Evolutionary conservation across 1,140 invertebrate genomes (phyloP).

Genomic region (Zaprionus nigranus): DNA sequence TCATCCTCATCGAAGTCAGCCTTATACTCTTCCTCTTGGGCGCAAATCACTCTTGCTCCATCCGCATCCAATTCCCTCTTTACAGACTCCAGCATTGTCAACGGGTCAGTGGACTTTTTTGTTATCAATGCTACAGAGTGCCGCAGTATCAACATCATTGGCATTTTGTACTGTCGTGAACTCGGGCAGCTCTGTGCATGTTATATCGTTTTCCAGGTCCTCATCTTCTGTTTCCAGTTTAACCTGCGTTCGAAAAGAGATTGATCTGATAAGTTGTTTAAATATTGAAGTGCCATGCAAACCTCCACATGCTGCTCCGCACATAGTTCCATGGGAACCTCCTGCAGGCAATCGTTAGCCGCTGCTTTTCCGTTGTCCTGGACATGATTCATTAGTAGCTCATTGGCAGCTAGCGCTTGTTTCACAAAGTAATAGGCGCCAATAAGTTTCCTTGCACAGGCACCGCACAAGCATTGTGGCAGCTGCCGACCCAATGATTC

Average conservation of each 20-base stretch:
- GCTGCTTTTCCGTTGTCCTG: slow-evolving; percentile 12
- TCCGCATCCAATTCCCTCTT: slow-evolving; percentile 48
- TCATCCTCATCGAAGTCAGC: slow-evolving; percentile 66
- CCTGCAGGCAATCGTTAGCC: slow-evolving; percentile 57
- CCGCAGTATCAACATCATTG: slow-evolving; percentile 23
- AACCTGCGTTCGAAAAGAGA: slow-evolving; percentile 20
- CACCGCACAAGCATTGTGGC: slow-evolving; percentile 61
- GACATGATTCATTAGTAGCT: slow-evolving; percentile 59
- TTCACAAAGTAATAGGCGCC: slow-evolving; percentile 66
- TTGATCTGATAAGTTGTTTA: not conserved
- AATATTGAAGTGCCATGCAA: not conserved
- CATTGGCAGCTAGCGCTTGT: slow-evolving; percentile 62
- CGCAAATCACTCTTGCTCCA: not conserved
- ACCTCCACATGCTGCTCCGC: slow-evolving; percentile 70
- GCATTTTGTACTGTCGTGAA: slow-evolving; percentile 37
- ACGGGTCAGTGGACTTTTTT: slow-evolving; percentile 65
- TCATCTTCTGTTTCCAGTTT: slow-evolving; percentile 70
- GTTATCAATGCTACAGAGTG: slow-evolving; percentile 22
- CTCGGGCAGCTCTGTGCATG: slow-evolving; percentile 58
- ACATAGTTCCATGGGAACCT: slow-evolving; percentile 68
- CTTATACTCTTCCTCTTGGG: slow-evolving; percentile 6
- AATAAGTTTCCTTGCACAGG: slow-evolving; percentile 58
- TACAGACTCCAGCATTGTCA: slow-evolving; percentile 64
- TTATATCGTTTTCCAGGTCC: slow-evolving; percentile 56
- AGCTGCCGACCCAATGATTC: slow-evolving; percentile 28